Percentiles rank a stretch among this genome's conserved stretches.
Evolutionary conservation across 2,888 invertebrate species (phyloP).

Genomic region (Limenitis camilla): DNA sequence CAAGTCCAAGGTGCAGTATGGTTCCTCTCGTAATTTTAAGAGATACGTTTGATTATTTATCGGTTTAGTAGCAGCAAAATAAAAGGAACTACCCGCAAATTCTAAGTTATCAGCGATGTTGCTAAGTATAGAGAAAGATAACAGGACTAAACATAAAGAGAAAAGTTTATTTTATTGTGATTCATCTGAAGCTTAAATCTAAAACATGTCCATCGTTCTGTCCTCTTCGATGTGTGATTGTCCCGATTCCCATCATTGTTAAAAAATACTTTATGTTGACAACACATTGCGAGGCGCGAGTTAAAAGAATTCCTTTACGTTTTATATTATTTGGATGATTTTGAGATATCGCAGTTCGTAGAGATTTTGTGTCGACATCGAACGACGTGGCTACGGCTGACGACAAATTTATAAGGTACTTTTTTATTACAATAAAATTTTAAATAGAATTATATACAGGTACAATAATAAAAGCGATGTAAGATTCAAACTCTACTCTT

Average conservation of each 20-base stretch:
- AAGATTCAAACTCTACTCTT: too few relatives aligned
- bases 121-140: too few relatives aligned
- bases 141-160: neutral
- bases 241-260: slow-evolving; percentile 47
- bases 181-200: neutral
- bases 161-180: neutral
- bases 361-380: slow-evolving; percentile 1
- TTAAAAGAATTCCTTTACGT: slow-evolving; percentile 18
- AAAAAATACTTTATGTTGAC: slow-evolving; percentile 18
- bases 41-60: too few relatives aligned
- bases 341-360: neutral
- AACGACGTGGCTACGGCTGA: slow-evolving; percentile 6
- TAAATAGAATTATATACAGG: neutral
- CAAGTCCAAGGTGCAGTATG: too few relatives aligned
- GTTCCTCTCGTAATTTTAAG: too few relatives aligned
- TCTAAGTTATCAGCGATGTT: too few relatives aligned
- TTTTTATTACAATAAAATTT: neutral
- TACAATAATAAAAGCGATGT: too few relatives aligned
- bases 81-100: too few relatives aligned
- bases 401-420: slow-evolving; percentile 1
- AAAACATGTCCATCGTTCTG: slow-evolving; percentile 33
- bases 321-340: too few relatives aligned
- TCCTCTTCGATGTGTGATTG: slow-evolving; percentile 46
- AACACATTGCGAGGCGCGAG: slow-evolving; percentile 22
- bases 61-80: too few relatives aligned